Conservation (phyloP, 2,113 vertebrate species). For the Eira barbara region DNA sequence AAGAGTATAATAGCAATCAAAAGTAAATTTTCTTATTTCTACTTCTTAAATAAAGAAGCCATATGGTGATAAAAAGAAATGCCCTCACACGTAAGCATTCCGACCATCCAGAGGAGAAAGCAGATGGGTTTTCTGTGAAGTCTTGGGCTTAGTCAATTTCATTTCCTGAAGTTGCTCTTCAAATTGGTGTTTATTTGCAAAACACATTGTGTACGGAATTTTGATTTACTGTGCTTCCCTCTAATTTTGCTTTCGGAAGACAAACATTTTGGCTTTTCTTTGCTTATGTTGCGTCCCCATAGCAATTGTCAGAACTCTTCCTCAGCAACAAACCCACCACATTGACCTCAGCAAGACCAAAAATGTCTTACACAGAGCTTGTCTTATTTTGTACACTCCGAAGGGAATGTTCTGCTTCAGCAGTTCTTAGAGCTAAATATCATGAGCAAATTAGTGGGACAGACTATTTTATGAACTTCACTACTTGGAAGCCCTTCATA, state of each 20-base stretch:
- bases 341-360: conserved; percentile 59
- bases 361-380: conserved; percentile 59
- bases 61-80: conserved; percentile 38
- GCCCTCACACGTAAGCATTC: neutral
- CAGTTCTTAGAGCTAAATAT: conserved; percentile 59
- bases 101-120: neutral
- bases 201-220: neutral
- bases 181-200: conserved; percentile 37
- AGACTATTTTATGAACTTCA: neutral
- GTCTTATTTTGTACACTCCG: conserved; percentile 29
- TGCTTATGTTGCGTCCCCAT: neutral
- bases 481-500: neutral
- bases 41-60: conserved; percentile 63
- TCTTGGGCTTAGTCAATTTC: neutral
- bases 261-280: conserved; percentile 40
- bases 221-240: neutral
- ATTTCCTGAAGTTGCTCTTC: conserved; percentile 57
- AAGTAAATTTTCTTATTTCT: conserved; percentile 17
- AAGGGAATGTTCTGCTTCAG: conserved; percentile 63
- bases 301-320: conserved; percentile 42
- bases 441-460: neutral
- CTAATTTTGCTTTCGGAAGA: conserved; percentile 28
- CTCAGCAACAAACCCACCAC: conserved; percentile 64
- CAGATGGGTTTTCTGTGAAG: neutral
- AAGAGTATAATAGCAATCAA: neutral